phyloP scores from a whole-genome alignment of 2,888 invertebrate genomes.

The Tridacna gigas region DNA sequence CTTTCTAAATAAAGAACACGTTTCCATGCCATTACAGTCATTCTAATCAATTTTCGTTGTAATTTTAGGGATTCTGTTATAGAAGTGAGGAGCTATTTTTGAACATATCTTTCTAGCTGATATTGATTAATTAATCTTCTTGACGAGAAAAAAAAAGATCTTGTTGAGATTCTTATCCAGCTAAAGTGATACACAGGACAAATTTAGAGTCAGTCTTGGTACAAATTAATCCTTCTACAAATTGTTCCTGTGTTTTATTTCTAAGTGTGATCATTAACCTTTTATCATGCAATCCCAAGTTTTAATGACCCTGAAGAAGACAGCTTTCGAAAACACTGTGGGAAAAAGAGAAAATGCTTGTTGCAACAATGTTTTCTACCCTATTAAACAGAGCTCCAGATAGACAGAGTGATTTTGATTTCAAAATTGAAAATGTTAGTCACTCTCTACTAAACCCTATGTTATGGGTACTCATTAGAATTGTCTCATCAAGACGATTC shows the following conservation, averaged over 20 bases:
- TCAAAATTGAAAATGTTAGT: no score
- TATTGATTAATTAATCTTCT: constrained; percentile 29
- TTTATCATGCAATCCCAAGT: not conserved
- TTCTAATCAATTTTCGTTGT: not conserved
- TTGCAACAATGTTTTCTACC: not conserved
- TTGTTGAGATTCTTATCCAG: constrained; percentile 20
- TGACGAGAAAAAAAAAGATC: not conserved
- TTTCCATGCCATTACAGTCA: not conserved
- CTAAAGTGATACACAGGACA: constrained; percentile 1
- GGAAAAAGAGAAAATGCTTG: not conserved
- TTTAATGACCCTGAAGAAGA: not conserved
- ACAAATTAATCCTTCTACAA: not conserved
- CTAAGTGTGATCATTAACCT: no score
- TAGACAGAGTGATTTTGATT: no score
- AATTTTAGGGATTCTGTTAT: constrained; percentile 16
- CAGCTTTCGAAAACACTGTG: not conserved
- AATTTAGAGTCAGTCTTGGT: not conserved
- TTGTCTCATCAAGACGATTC: no score
- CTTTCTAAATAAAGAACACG: not conserved
- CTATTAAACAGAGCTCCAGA: no score
- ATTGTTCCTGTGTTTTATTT: no score
- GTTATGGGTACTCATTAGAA: no score
- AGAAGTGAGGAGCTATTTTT: constrained; percentile 21
- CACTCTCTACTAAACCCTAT: no score
- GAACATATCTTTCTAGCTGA: not conserved